These are phyloP conservation scores for Junonia oenone DNA, from an alignment of 2,888 invertebrate genomes.

Conservation along the genomic window DNA sequence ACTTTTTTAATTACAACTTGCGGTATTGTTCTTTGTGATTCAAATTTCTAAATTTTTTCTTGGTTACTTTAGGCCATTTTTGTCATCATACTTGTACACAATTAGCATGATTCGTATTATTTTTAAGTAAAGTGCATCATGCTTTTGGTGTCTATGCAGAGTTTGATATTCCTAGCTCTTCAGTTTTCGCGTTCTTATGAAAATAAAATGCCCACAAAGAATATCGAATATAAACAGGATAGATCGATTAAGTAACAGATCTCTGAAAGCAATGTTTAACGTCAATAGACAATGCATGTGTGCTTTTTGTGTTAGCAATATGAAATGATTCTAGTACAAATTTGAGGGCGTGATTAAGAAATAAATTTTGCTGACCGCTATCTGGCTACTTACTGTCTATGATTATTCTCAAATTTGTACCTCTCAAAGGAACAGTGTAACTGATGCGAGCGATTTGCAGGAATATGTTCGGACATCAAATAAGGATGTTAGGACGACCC, in stretches of 20 bases:
- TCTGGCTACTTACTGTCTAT: slow-evolving; percentile 46
- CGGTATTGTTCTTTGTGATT: slow-evolving; percentile 62
- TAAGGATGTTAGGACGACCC: slow-evolving; percentile 82
- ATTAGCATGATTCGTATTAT: slow-evolving; percentile 67
- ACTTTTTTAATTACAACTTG: neutral
- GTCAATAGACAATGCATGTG: slow-evolving; percentile 60
- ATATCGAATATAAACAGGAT: slow-evolving; percentile 14
- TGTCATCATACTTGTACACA: slow-evolving; percentile 54
- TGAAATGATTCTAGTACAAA: slow-evolving; percentile 42
- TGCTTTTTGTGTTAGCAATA: slow-evolving; percentile 71
- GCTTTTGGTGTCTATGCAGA: slow-evolving; percentile 74
- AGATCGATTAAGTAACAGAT: slow-evolving; percentile 5
- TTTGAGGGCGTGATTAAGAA: slow-evolving; percentile 41
- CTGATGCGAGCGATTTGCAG: slow-evolving; percentile 54
- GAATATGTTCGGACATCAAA: slow-evolving; percentile 82
- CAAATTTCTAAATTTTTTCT: slow-evolving; percentile 42
- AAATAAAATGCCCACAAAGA: neutral
- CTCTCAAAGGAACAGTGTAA: neutral
- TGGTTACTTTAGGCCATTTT: slow-evolving; percentile 44
- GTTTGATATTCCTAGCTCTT: slow-evolving; percentile 26
- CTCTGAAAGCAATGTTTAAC: slow-evolving; percentile 31
- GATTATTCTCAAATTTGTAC: slow-evolving; percentile 34
- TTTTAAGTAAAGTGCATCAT: slow-evolving; percentile 61
- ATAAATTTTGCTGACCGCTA: slow-evolving; percentile 32
- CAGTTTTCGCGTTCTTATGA: slow-evolving; percentile 1